Evolutionary conservation across 2,888 invertebrate genomes (phyloP).

Genomic region (Axea sp.): DNA sequence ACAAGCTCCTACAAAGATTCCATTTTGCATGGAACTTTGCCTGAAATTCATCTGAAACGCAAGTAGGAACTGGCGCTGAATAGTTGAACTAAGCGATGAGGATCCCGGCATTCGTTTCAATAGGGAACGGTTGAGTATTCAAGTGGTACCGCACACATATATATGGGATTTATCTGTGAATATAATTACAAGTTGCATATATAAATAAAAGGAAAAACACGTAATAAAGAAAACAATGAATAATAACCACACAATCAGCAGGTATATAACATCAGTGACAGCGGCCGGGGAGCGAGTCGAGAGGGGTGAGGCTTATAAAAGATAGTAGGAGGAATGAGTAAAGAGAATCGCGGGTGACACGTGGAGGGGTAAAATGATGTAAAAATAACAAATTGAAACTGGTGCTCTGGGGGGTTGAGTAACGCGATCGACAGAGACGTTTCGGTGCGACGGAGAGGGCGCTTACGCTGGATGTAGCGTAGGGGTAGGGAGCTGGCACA

Average conservation of each 20-base stretch:
- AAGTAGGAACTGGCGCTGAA: too few species aligned
- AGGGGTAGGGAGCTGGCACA: conserved; percentile 44
- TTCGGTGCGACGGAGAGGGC: conserved; percentile 27
- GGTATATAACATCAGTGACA: conserved; percentile 60
- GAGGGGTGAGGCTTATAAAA: conserved; percentile 53
- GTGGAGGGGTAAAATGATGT: conserved; percentile 72
- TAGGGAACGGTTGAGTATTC: conserved; percentile 26
- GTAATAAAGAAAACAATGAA: conserved; percentile 64
- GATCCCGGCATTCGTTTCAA: conserved; percentile 24
- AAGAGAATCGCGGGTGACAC: conserved; percentile 62
- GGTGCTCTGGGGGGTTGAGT: conserved; percentile 69
- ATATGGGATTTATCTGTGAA: conserved; percentile 30
- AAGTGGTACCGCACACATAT: conserved; percentile 23
- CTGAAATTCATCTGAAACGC: too few species aligned
- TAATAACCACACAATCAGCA: conserved; percentile 69
- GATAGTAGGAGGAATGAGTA: conserved; percentile 49
- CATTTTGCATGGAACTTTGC: conserved; percentile 19
- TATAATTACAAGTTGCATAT: conserved; percentile 66
- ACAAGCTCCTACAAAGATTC: conserved; percentile 14
- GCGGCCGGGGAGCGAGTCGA: conserved; percentile 34
- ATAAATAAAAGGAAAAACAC: conserved; percentile 34
- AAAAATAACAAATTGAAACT: conserved; percentile 77
- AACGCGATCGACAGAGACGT: conserved; percentile 55
- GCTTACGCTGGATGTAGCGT: conserved; percentile 46
- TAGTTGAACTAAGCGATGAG: too few species aligned